Conservation (phyloP, 2,113 vertebrate species). For the Noctilio leporinus region DNA sequence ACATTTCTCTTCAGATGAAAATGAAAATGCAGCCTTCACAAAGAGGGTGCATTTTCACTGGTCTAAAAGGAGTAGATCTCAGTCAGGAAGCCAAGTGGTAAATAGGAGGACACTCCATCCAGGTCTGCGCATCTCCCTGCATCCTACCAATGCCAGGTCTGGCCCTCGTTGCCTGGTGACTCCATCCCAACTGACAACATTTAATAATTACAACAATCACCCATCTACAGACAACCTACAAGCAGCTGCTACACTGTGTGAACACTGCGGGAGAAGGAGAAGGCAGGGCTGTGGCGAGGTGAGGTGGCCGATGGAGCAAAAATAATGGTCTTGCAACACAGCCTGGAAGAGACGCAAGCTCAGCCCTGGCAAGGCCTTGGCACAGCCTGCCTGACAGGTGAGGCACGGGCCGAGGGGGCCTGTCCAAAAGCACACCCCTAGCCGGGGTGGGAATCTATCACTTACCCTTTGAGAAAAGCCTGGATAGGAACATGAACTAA, state of each 20-base stretch:
- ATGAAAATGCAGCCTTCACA: constrained; percentile 13
- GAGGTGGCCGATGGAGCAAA: background rate
- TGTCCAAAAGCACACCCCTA: no score
- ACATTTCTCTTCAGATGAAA: constrained; percentile 61
- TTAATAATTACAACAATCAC: background rate
- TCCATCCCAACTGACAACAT: background rate
- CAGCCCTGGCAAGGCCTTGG: background rate
- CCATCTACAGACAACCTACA: background rate
- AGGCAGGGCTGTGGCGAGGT: background rate
- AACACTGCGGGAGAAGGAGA: background rate
- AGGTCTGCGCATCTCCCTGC: background rate
- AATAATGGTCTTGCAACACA: background rate
- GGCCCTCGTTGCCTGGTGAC: background rate
- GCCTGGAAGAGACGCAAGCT: background rate
- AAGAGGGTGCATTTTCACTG: background rate
- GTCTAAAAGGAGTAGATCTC: background rate
- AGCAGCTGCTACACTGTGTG: background rate
- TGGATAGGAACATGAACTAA: background rate
- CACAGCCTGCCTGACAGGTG: no score
- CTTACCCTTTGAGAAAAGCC: background rate
- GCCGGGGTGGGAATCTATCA: background rate
- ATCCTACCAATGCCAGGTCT: background rate
- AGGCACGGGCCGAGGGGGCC: background rate
- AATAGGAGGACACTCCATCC: background rate
- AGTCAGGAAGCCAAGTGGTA: background rate